phyloP scores from a whole-genome alignment of 1,140 invertebrate species.

The Chionoecetes opilio region DNA sequence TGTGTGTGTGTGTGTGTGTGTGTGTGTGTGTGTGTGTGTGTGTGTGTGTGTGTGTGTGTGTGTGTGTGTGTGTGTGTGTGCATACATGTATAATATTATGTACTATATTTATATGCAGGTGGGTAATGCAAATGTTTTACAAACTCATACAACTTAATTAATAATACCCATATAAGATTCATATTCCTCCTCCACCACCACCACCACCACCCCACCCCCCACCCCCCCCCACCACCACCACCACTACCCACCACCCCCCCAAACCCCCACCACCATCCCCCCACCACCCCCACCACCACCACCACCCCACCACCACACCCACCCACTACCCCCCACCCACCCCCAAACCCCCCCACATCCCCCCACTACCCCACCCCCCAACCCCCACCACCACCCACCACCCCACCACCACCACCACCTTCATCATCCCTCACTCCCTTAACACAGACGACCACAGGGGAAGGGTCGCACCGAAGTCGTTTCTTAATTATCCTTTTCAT shows the following conservation, averaged over 20 bases:
- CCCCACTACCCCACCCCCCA: background rate
- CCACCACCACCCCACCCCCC: background rate
- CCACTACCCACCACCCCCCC: no score
- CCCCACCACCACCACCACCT: constrained; percentile 24
- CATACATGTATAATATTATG: no score
- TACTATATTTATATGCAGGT: no score
- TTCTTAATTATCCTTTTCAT: constrained; percentile 37
- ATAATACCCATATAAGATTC: background rate
- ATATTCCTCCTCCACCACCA: background rate
- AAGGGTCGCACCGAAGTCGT: background rate
- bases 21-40: no score
- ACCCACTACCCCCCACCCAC: background rate
- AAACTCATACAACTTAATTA: background rate
- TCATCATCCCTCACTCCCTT: background rate
- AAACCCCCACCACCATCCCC: no score
- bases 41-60: no score
- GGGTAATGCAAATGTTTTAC: no score
- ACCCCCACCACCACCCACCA: background rate
- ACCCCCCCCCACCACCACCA: background rate
- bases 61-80: no score
- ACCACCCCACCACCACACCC: no score
- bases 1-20: no score
- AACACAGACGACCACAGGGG: background rate
- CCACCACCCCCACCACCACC: no score
- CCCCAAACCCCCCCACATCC: no score